These are phyloP conservation scores for Galaxea fascicularis DNA, from an alignment of 92 coral and sea anemone species.

Conservation along the genomic window DNA sequence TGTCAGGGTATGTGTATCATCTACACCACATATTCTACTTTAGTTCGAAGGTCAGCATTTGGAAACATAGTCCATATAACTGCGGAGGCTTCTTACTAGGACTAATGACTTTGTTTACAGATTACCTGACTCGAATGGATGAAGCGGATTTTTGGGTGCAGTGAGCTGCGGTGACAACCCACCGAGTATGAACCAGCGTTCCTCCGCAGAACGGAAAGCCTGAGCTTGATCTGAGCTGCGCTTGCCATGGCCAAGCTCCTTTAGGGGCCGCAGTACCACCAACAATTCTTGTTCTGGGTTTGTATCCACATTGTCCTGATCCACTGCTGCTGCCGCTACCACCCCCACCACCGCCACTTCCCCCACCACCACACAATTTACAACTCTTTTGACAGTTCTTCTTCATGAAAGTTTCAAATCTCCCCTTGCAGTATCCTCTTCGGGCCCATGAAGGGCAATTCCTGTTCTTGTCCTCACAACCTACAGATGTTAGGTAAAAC, in stretches of 20 bases:
- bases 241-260: conserved; percentile 73
- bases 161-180: conserved; percentile 68
- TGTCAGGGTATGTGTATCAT: too few species aligned
- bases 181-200: conserved; percentile 50
- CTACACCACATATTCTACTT: too few species aligned
- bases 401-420: background rate
- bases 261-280: conserved; percentile 70
- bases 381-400: conserved; percentile 4
- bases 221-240: conserved; percentile 27
- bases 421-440: background rate
- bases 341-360: background rate
- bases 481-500: background rate
- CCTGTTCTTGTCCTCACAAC: background rate
- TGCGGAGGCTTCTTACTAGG: background rate
- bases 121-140: conserved; percentile 33
- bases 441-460: background rate
- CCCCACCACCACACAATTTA: background rate
- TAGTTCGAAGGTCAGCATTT: too few species aligned
- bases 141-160: conserved; percentile 18
- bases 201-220: conserved; percentile 64
- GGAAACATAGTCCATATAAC: too few species aligned
- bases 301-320: conserved; percentile 22
- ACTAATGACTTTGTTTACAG: background rate
- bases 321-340: background rate
- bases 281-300: conserved; percentile 52